Evolutionary conservation across 1,140 invertebrate genomes (phyloP).

Genomic region (Galleria mellonella): DNA sequence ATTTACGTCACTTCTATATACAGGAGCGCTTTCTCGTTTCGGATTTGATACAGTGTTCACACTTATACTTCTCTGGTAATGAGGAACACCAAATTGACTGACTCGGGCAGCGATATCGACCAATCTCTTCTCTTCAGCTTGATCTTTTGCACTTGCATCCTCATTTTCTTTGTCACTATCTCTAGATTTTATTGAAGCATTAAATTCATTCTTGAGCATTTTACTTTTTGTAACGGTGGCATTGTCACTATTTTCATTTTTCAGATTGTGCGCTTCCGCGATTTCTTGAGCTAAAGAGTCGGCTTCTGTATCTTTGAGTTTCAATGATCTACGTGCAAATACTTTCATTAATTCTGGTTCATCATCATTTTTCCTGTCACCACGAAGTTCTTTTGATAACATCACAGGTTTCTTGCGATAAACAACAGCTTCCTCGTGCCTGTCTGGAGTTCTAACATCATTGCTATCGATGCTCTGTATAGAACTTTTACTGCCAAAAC

Average conservation of each 20-base stretch:
- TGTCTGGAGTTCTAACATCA: slow-evolving; percentile 50
- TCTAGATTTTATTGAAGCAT: slow-evolving; percentile 73
- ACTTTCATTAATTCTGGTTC: slow-evolving; percentile 87
- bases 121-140: slow-evolving; percentile 50
- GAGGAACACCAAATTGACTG: slow-evolving; percentile 51
- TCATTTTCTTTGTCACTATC: slow-evolving; percentile 83
- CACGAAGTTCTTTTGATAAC: slow-evolving; percentile 42
- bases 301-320: slow-evolving; percentile 81
- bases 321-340: slow-evolving; percentile 84
- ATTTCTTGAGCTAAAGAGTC: slow-evolving; percentile 75
- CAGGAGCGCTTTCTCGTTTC: slow-evolving; percentile 55
- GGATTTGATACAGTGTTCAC: slow-evolving; percentile 52
- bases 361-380: slow-evolving; percentile 75
- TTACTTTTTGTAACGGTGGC: slow-evolving; percentile 32
- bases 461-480: slow-evolving; percentile 72
- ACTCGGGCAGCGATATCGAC: slow-evolving; percentile 62
- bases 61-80: slow-evolving; percentile 61
- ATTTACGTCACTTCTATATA: slow-evolving; percentile 50
- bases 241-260: slow-evolving; percentile 36
- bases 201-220: slow-evolving; percentile 63
- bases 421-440: slow-evolving; percentile 53
- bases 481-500: slow-evolving; percentile 72
- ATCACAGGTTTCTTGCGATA: slow-evolving; percentile 60
- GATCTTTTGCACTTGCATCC: slow-evolving; percentile 38
- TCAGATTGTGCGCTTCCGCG: slow-evolving; percentile 42